Conservation (phyloP, 2,797 vertebrate genomes). For the Amniataba percoides region DNA sequence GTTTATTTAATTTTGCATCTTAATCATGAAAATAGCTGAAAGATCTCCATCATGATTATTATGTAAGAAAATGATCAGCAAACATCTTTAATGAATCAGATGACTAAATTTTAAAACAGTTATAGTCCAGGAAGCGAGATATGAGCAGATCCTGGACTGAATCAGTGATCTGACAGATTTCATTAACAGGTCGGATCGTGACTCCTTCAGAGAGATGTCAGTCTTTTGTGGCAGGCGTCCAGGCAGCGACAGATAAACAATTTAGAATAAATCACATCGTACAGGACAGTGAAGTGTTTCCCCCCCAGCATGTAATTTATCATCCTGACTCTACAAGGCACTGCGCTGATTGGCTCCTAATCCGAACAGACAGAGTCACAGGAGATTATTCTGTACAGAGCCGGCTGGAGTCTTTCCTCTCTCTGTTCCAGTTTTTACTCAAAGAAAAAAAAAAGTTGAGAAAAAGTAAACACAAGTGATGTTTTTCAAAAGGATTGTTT, state of each 20-base stretch:
- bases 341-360: constrained; percentile 45
- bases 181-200: background rate
- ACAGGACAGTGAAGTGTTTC: constrained; percentile 51
- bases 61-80: background rate
- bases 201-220: background rate
- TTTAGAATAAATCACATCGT: constrained; percentile 55
- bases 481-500: background rate
- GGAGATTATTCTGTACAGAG: constrained; percentile 18
- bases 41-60: no score
- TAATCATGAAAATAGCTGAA: background rate
- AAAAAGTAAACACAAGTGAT: background rate
- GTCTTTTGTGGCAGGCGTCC: constrained; percentile 39
- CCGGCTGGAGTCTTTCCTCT: constrained; percentile 33
- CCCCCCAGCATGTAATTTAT: constrained; percentile 47
- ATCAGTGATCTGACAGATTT: background rate
- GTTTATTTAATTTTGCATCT: background rate
- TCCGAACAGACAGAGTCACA: constrained; percentile 29
- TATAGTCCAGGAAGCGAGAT: no score
- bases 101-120: background rate
- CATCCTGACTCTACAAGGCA: constrained; percentile 40
- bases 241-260: constrained; percentile 63
- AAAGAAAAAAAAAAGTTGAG: background rate
- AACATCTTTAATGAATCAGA: background rate
- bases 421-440: constrained; percentile 23
- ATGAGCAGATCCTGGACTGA: no score